Percentiles rank a stretch among this genome's conserved stretches.
Evolutionary conservation across 2,888 invertebrate species (phyloP).

Genomic region (Orchesella flavescens): DNA sequence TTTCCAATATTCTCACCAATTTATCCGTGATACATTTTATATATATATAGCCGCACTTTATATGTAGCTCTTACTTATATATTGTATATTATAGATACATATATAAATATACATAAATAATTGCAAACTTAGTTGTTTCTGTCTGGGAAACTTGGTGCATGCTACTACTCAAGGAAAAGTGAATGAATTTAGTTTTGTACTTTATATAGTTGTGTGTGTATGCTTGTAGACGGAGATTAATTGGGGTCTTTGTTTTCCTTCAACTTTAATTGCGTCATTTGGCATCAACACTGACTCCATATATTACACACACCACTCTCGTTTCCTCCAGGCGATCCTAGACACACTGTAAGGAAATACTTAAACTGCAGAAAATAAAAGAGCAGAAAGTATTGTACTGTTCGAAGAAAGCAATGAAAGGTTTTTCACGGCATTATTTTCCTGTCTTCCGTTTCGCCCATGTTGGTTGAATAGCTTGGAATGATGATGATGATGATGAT

Average conservation of each 20-base stretch:
- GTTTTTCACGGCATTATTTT: constrained; percentile 26
- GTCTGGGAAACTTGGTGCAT: background rate
- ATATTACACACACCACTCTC: constrained; percentile 46
- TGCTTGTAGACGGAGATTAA: constrained; percentile 50
- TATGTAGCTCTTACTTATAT: background rate
- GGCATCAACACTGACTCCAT: constrained; percentile 60
- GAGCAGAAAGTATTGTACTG: constrained; percentile 25
- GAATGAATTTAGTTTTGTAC: background rate
- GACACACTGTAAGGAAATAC: constrained; percentile 22
- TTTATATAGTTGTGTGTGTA: background rate
- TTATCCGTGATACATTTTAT: background rate
- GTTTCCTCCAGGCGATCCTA: constrained; percentile 46
- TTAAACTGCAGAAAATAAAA: constrained; percentile 12
- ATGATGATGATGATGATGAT: no score
- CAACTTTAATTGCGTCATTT: constrained; percentile 63
- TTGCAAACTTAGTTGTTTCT: constrained; percentile 18
- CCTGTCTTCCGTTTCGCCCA: constrained; percentile 19
- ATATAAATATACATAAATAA: background rate
- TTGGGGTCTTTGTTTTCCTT: constrained; percentile 63
- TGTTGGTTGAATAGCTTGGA: background rate
- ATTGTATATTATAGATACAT: background rate
- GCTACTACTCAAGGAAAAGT: background rate
- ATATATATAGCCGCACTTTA: no score
- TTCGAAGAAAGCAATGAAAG: constrained; percentile 13
- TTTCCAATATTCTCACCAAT: constrained; percentile 6